Evolutionary conservation across 2,113 vertebrate genomes (phyloP).

Genomic region (Tragelaphus buxtoni): DNA sequence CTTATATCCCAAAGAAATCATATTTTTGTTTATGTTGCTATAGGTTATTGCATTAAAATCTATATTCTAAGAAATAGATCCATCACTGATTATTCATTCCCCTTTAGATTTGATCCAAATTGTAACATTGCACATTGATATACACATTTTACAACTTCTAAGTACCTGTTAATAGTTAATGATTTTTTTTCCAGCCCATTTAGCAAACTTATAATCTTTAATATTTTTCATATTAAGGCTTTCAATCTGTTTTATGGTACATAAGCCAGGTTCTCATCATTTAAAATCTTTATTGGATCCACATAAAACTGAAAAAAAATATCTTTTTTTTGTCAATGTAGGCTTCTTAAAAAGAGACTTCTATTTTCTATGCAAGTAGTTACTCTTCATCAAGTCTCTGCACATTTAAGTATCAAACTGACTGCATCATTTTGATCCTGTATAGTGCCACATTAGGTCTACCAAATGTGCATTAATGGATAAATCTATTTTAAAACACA

Average conservation of each 20-base stretch:
- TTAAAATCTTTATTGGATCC: slow-evolving; percentile 34
- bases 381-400: not conserved
- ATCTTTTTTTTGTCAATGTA: not conserved
- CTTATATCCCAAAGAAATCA: not conserved
- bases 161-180: slow-evolving; percentile 51
- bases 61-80: not conserved
- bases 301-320: slow-evolving; percentile 27
- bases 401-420: not conserved
- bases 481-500: not conserved
- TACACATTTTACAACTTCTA: slow-evolving; percentile 18
- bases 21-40: not conserved
- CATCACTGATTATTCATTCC: not conserved
- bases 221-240: slow-evolving; percentile 43
- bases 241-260: slow-evolving; percentile 22
- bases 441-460: not conserved
- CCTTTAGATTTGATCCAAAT: not conserved
- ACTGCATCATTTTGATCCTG: not conserved
- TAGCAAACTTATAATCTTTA: slow-evolving; percentile 39
- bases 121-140: not conserved
- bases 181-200: slow-evolving; percentile 42
- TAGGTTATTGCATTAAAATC: not conserved
- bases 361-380: not conserved
- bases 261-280: not conserved
- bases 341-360: not conserved
- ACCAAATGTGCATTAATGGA: not conserved